Evolutionary conservation across 2,888 invertebrate species (phyloP), one percentile per base, ranked within the genome.

Genomic region (Apamea epomidion): DNA sequence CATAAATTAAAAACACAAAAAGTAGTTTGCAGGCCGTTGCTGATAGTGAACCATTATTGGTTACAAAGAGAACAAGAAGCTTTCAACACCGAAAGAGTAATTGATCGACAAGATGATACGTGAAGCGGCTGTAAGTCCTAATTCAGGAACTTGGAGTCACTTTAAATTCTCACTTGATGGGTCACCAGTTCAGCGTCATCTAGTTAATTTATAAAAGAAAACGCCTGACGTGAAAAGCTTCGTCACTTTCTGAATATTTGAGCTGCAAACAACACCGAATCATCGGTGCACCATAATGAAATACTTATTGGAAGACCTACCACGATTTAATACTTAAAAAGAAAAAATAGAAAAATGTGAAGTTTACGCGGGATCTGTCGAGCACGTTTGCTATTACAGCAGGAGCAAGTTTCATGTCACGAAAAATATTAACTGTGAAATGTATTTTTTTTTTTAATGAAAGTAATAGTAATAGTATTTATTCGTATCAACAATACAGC

Each of bases 211-310:
- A 10, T 62, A 16, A 37, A 74, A 60, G 25, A 64, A 51, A 48
- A 42, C n/a, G 25, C 32, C 29, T 68, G 60, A 82, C 75, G 67
- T 82, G 25, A 42, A 67, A 51, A 42, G 42, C 16, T 74, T 51
- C 42, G 48, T 74, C 48, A 68, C 6, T 60, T 80, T n/a, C 29
- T 42, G 67, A 74, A 37, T 45, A 80, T 74, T 10, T 48, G 14
- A 65, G 10, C 29, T n/a, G 2, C 62, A 42, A 29, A 25, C 37
- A 51, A 60, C 18, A 51, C 29, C 7, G 18, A 80, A 18, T 73
- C 58, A 81, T 58, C 7, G 18, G 25, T 48, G 25, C 8, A 45
- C 12, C 10, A 16, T 42, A 29, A 78, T 48, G 1, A 12, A 32
- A 65, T 68, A 51, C 29, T 71, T 68, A 51, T 29, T 71, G 14